A percentile compares a stretch with the other conserved stretches of the same genome.
These are phyloP conservation scores for Dasyurus viverrinus DNA, from an alignment of 2,113 vertebrate genomes.

Conservation along the genomic window DNA sequence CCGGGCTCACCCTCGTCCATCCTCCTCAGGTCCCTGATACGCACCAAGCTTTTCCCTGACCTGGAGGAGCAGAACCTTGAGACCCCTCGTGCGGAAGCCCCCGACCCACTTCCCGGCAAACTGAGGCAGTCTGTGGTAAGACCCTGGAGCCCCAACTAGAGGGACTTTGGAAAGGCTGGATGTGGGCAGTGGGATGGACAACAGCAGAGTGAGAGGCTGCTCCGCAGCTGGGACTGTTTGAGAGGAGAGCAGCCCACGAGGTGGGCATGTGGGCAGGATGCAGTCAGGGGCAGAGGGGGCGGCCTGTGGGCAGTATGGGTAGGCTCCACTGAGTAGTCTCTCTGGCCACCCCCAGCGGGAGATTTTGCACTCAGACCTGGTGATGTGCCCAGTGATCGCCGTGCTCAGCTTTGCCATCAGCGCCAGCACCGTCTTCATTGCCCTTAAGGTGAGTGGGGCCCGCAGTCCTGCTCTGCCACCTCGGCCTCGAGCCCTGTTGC, in stretches of 20 bases:
- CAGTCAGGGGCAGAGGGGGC: no score
- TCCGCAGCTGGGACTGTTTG: neutral
- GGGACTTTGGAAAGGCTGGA: neutral
- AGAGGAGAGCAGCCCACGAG: neutral
- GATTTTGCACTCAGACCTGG: constrained; percentile 92
- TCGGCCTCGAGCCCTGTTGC: neutral
- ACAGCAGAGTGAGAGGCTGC: neutral
- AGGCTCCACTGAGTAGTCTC: neutral
- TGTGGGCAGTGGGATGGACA: neutral
- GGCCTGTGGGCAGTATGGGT: neutral
- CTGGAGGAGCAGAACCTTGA: constrained; percentile 89
- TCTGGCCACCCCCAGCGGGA: constrained; percentile 83
- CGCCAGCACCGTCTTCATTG: constrained; percentile 95
- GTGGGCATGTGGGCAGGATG: no score
- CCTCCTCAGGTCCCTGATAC: constrained; percentile 88
- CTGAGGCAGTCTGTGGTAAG: constrained; percentile 91
- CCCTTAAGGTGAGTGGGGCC: constrained; percentile 87
- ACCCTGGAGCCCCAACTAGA: no score
- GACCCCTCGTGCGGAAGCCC: constrained; percentile 89
- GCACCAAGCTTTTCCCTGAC: constrained; percentile 91
- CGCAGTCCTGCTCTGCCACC: neutral
- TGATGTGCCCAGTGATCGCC: constrained; percentile 92
- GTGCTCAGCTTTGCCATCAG: constrained; percentile 94
- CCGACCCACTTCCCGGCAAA: constrained; percentile 93
- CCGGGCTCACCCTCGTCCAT: neutral